These are phyloP conservation scores for Fopius arisanus DNA, from an alignment of 1,140 invertebrate species.

Conservation along the genomic window DNA sequence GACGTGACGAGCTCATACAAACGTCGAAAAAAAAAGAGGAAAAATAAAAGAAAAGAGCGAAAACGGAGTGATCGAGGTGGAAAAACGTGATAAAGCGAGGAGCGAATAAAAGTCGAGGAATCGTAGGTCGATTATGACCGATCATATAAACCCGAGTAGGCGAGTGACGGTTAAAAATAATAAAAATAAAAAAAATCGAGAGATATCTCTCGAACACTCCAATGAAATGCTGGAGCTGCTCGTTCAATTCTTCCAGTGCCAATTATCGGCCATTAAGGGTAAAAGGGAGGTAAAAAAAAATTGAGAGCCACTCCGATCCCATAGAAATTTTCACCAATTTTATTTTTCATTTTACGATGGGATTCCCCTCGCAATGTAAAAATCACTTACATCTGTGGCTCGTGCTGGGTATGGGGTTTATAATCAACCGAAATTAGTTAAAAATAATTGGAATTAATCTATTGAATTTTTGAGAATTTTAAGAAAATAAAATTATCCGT, in stretches of 20 bases:
- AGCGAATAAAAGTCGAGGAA: background rate
- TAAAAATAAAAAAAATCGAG: background rate
- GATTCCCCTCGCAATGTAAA: too few relatives aligned
- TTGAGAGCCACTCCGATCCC: background rate
- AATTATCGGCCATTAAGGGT: background rate
- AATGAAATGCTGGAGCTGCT: background rate
- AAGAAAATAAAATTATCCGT: too few relatives aligned
- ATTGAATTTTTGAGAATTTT: background rate
- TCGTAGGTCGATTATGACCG: background rate
- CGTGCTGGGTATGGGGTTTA: too few relatives aligned
- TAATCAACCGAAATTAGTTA: too few relatives aligned
- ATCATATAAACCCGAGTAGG: background rate
- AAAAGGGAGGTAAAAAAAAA: background rate
- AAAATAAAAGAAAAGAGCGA: background rate
- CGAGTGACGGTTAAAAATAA: background rate
- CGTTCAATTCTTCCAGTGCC: background rate
- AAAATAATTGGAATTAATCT: background rate
- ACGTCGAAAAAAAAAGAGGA: background rate
- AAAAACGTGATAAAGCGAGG: background rate
- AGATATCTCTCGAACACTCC: background rate
- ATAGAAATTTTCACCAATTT: background rate
- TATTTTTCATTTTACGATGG: background rate
- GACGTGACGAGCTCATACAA: conserved; percentile 19
- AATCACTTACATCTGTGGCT: too few relatives aligned
- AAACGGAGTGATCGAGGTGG: background rate